These are phyloP conservation scores for Hylaeus volcanicus DNA, from an alignment of 1,140 invertebrate genomes.

Conservation along the genomic window DNA sequence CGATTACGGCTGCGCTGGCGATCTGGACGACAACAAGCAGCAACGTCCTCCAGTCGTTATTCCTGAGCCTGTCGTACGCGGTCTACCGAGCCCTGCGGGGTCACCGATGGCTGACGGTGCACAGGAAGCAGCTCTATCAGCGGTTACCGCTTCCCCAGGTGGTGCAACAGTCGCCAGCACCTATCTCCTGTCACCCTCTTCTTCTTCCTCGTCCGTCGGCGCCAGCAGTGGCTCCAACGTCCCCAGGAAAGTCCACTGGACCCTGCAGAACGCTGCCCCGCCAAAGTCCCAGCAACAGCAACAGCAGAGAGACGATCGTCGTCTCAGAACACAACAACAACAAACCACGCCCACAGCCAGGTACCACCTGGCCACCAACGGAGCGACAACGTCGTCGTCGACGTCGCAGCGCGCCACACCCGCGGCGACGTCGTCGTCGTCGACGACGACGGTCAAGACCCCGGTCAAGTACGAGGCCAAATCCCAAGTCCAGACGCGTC, in stretches of 20 bases:
- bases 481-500: constrained; percentile 1
- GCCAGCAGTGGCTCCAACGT: constrained; percentile 13
- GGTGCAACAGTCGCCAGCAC: constrained; percentile 34
- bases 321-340: constrained; percentile 26
- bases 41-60: constrained; percentile 63
- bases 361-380: constrained; percentile 35
- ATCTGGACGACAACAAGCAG: constrained; percentile 67
- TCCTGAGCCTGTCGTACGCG: constrained; percentile 60
- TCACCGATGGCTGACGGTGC: constrained; percentile 66
- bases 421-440: constrained; percentile 37
- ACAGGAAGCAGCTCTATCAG: constrained; percentile 77
- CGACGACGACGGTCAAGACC: constrained; percentile 49
- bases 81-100: constrained; percentile 65
- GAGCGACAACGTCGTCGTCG: constrained; percentile 48
- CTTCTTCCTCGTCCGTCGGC: constrained; percentile 51
- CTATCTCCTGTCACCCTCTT: constrained; percentile 43
- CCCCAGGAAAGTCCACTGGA: constrained; percentile 27
- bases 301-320: constrained; percentile 22
- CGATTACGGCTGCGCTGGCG: constrained; percentile 83
- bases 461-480: constrained; percentile 17
- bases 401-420: constrained; percentile 12
- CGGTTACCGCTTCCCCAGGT: constrained; percentile 62
- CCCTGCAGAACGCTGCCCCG: constrained; percentile 9
- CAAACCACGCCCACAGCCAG: constrained; percentile 28
- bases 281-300: constrained; percentile 14